Evolutionary conservation across 2,797 vertebrate genomes (phyloP), one percentile per base, ranked within the genome.

Genomic region (Semotilus atromaculatus): DNA sequence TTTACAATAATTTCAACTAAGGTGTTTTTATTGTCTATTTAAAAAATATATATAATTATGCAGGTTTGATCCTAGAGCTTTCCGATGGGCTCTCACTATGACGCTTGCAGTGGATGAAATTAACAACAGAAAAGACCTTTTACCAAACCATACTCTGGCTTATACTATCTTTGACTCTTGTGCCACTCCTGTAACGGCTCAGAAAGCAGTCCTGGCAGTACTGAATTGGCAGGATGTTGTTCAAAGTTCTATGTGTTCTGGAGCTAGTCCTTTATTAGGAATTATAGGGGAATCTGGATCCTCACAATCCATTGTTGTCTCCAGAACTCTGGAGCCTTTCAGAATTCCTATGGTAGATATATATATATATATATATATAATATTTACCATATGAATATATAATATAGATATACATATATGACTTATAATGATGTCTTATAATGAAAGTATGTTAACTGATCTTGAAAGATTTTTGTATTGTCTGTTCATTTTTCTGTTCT

Each of bases 151-250:
- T 55, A 90, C 90, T 7, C 77, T 92, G 18, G 90, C 90, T 21
- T 92, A 90, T 68, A 89, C 68, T 83, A 89, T 92, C 38, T 90
- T 91, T 85, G 91, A 92, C 80, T 91, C 90, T 58, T 92, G 91
- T 82, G 89, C 83, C 43, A 91, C 90, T 31, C 90, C 89, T 10
- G 86, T 90, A 21, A 89, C 85, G 66, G 90, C 88, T 67, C 89
- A 90, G 51, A 88, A 86, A 58, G 90, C 90, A 9, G 88, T 90
- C 45, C 70, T 92, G 55, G 83, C 88, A 11, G 77, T 89, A 7
- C 53, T 92, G 29, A 92, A 91, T 78, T 89, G 89, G 29, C 86
- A 86, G 45, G 73, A 89, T 60, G 71, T 68, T 79, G 43, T 67
- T 71, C 70, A 86, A 10, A 86, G 67, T 14, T 40, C 34, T 23